Evolutionary conservation across 2,113 vertebrate species (phyloP).

Genomic region (Silurus meridionalis): DNA sequence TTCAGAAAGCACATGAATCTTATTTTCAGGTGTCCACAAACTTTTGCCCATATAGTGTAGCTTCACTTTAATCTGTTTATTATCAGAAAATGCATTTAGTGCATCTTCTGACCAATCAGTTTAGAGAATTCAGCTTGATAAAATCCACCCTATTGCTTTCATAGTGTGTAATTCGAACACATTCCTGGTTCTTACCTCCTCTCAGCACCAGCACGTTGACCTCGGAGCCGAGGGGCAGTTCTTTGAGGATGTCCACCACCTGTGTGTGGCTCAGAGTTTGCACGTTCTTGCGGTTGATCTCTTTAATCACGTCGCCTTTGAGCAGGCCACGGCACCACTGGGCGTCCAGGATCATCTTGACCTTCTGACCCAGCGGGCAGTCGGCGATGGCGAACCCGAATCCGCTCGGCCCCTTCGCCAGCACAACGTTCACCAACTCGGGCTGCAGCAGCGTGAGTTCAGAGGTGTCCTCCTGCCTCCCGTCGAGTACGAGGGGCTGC

Average conservation of each 20-base stretch:
- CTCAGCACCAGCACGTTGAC: conserved; percentile 89
- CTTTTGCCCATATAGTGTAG: no score
- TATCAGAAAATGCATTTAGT: background rate
- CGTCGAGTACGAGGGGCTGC: conserved; percentile 62
- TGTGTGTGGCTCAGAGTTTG: conserved; percentile 91
- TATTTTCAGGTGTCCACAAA: no score
- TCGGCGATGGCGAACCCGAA: conserved; percentile 98
- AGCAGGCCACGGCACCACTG: conserved; percentile 96
- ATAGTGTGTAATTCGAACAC: background rate
- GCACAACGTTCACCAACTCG: conserved; percentile 86
- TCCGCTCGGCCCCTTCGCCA: conserved; percentile 93
- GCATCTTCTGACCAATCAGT: background rate
- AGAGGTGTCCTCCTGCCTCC: conserved; percentile 57
- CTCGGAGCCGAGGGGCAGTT: conserved; percentile 89
- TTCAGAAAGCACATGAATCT: no score
- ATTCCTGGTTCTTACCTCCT: conserved; percentile 79
- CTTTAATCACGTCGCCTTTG: conserved; percentile 95
- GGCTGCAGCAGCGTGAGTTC: conserved; percentile 86
- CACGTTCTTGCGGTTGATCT: conserved; percentile 93
- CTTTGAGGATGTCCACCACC: conserved; percentile 97
- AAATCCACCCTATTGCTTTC: background rate
- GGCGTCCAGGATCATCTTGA: conserved; percentile 97
- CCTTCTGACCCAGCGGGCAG: conserved; percentile 92
- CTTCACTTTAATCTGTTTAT: background rate
- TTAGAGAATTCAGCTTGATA: background rate